Evolutionary conservation across 2,113 vertebrate genomes (phyloP).

Genomic region (Verasper variegatus): DNA sequence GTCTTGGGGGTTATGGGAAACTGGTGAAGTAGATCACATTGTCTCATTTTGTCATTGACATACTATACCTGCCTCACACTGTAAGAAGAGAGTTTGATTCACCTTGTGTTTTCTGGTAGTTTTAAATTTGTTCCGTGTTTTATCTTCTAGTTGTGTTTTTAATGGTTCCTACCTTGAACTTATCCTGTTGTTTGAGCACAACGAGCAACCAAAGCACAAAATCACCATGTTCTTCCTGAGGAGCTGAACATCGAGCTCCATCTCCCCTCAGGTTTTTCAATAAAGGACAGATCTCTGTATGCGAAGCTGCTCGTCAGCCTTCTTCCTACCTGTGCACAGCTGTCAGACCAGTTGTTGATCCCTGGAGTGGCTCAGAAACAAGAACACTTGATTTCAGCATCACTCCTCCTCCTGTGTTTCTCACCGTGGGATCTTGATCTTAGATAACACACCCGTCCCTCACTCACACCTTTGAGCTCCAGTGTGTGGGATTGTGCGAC

Average conservation of each 20-base stretch:
- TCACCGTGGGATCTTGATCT: neutral
- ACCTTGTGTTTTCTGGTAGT: no score
- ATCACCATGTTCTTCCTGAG: neutral
- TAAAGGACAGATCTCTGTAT: neutral
- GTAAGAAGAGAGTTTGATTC: no score
- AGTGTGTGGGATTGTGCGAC: neutral
- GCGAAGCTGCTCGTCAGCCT: conserved; percentile 29
- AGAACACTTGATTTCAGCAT: conserved; percentile 35
- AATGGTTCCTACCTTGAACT: no score
- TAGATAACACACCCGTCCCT: conserved; percentile 7
- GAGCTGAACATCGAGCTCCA: neutral
- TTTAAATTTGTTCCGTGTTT: no score
- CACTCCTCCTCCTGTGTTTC: conserved; percentile 3
- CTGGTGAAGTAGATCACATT: no score
- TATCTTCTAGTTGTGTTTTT: no score
- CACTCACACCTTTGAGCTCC: neutral
- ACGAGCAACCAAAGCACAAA: neutral
- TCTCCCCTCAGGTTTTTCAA: neutral
- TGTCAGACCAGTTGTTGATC: conserved; percentile 14
- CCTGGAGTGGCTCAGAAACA: conserved; percentile 9
- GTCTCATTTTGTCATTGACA: neutral
- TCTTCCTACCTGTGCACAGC: conserved; percentile 15
- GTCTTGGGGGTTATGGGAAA: no score
- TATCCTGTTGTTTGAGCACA: neutral
- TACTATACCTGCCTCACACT: no score